These are phyloP conservation scores for Trachymyrmex septentrionalis DNA, from an alignment of 1,140 invertebrate genomes.

Conservation along the genomic window DNA sequence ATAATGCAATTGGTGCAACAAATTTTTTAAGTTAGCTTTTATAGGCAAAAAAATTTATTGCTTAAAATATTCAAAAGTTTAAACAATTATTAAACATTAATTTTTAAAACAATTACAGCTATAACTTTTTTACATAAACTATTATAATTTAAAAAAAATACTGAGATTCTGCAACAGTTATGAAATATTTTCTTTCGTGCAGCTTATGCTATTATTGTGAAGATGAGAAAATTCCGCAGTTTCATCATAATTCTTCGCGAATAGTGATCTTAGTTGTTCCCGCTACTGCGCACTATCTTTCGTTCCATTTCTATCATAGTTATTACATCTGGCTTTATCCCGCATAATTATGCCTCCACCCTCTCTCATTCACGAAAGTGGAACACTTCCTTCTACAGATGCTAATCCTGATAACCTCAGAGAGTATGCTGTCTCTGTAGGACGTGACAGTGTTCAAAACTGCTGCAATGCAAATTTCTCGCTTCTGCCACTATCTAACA, in stretches of 20 bases:
- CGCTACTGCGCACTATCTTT: slow-evolving; percentile 20
- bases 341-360: slow-evolving; percentile 67
- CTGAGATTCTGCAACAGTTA: slow-evolving; percentile 1
- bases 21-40: background rate
- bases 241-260: slow-evolving; percentile 44
- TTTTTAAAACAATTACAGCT: slow-evolving; percentile 5
- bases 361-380: slow-evolving; percentile 74
- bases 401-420: slow-evolving; percentile 79
- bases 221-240: slow-evolving; percentile 33
- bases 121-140: background rate
- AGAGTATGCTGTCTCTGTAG: slow-evolving; percentile 43
- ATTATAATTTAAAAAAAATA: background rate
- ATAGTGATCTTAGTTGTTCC: slow-evolving; percentile 37
- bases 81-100: background rate
- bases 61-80: background rate
- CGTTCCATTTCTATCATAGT: slow-evolving; percentile 16
- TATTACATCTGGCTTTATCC: slow-evolving; percentile 46
- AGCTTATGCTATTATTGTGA: background rate
- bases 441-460: slow-evolving; percentile 71
- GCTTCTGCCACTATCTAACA: slow-evolving; percentile 10
- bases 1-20: background rate
- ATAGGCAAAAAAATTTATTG: background rate
- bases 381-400: slow-evolving; percentile 81
- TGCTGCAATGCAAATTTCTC: slow-evolving; percentile 18
- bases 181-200: background rate